Conservation (phyloP, 2,113 vertebrate species). For the Dasypus novemcinctus region DNA sequence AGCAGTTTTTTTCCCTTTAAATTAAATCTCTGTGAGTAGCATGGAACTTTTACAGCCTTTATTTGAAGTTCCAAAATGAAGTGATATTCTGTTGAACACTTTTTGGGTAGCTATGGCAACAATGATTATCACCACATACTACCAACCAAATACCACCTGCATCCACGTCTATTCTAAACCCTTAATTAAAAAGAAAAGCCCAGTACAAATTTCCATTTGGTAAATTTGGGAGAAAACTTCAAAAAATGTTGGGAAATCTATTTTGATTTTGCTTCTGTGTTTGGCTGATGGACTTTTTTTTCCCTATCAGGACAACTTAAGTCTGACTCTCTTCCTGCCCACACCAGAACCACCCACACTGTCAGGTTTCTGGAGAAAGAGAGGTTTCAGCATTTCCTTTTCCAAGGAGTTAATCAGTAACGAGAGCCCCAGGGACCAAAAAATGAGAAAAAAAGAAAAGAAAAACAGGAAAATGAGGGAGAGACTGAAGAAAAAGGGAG, state of each 20-base stretch:
- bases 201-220: constrained; percentile 71
- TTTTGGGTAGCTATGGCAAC: constrained; percentile 74
- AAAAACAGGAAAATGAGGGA: neutral
- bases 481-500: constrained; percentile 29
- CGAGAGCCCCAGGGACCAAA: constrained; percentile 41
- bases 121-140: constrained; percentile 73
- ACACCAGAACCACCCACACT: constrained; percentile 66
- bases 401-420: constrained; percentile 62
- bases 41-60: constrained; percentile 64
- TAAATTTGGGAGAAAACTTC: constrained; percentile 65
- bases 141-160: constrained; percentile 77
- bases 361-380: constrained; percentile 60
- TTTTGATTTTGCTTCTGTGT: constrained; percentile 66
- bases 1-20: constrained; percentile 56
- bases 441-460: neutral
- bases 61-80: constrained; percentile 70
- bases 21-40: constrained; percentile 59
- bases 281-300: constrained; percentile 24
- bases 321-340: constrained; percentile 54
- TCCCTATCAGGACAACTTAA: constrained; percentile 62
- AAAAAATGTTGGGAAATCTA: constrained; percentile 53
- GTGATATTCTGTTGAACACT: constrained; percentile 70
- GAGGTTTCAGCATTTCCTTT: constrained; percentile 68
- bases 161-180: constrained; percentile 68
- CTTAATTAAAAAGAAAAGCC: constrained; percentile 73